Conservation (phyloP, 2,888 invertebrate species). For the Drosophila multiciliata region DNA sequence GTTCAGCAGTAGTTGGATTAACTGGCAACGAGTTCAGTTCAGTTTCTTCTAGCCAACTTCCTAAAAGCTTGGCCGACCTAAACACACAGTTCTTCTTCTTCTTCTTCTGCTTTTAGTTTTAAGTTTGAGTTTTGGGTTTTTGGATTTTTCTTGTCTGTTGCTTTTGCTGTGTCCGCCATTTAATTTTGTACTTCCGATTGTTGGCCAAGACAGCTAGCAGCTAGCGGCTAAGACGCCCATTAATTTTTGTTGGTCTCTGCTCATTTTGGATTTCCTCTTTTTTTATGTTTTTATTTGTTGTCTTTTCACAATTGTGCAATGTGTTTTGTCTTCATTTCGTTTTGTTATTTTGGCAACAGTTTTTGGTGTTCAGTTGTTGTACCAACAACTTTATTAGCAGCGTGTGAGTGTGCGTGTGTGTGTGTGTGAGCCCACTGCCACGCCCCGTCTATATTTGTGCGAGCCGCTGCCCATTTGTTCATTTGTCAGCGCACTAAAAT, state of each 20-base stretch:
- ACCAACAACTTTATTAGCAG: constrained; percentile 75
- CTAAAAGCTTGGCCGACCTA: constrained; percentile 13
- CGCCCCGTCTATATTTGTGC: constrained; percentile 35
- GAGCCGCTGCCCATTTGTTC: constrained; percentile 11
- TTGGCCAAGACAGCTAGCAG: constrained; percentile 63
- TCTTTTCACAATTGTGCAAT: constrained; percentile 48
- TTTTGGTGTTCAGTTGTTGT: constrained; percentile 43
- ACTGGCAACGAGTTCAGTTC: constrained; percentile 12
- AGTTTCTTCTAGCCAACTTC: constrained; percentile 39
- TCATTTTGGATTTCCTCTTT: constrained; percentile 39
- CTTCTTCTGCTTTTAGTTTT: constrained; percentile 9
- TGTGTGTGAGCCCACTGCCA: constrained; percentile 36
- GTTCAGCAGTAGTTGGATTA: constrained; percentile 44
- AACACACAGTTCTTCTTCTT: constrained; percentile 20
- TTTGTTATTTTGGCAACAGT: constrained; percentile 57
- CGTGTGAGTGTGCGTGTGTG: constrained; percentile 48
- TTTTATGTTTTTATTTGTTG: constrained; percentile 36
- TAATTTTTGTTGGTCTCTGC: constrained; percentile 50
- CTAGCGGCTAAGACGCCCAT: constrained; percentile 59
- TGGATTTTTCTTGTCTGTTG: constrained; percentile 17
- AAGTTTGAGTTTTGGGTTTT: constrained; percentile 16
- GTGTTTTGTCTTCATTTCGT: constrained; percentile 43
- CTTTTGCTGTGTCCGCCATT: constrained; percentile 58
- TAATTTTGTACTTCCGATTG: constrained; percentile 78
- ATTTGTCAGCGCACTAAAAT: constrained; percentile 39